Conservation (phyloP, 2,888 invertebrate genomes). For the Drosophila crucigera region DNA sequence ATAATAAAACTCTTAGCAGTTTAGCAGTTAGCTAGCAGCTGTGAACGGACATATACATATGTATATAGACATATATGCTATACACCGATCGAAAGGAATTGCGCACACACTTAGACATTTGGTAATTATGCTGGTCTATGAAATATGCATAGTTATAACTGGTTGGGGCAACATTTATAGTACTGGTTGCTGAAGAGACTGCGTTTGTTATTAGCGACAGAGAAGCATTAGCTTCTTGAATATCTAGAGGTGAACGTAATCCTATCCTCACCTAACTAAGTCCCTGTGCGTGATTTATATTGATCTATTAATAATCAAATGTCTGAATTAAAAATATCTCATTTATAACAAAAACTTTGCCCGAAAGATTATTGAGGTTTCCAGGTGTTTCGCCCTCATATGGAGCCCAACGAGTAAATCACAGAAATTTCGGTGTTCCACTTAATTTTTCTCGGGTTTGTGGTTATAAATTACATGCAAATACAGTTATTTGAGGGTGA, state of each 20-base stretch:
- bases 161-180: too few species aligned
- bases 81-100: neutral
- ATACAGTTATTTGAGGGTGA: constrained; percentile 75
- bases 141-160: too few species aligned
- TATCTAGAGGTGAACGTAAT: neutral
- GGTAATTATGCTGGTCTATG: too few species aligned
- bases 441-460: constrained; percentile 5
- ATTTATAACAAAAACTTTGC: neutral
- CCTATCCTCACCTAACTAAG: neutral
- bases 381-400: constrained; percentile 38
- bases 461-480: constrained; percentile 55
- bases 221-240: neutral
- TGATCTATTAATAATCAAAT: neutral
- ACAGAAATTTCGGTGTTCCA: constrained; percentile 9
- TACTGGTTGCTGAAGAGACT: too few species aligned
- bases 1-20: neutral
- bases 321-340: neutral
- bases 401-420: constrained; percentile 8
- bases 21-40: constrained; percentile 4
- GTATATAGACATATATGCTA: neutral
- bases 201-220: neutral
- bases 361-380: neutral
- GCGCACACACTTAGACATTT: too few species aligned
- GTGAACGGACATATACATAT: neutral
- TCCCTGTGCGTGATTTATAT: neutral